Evolutionary conservation across 2,113 vertebrate genomes (phyloP), one percentile per base, ranked within the genome.

Genomic region (Pithys albifrons): DNA sequence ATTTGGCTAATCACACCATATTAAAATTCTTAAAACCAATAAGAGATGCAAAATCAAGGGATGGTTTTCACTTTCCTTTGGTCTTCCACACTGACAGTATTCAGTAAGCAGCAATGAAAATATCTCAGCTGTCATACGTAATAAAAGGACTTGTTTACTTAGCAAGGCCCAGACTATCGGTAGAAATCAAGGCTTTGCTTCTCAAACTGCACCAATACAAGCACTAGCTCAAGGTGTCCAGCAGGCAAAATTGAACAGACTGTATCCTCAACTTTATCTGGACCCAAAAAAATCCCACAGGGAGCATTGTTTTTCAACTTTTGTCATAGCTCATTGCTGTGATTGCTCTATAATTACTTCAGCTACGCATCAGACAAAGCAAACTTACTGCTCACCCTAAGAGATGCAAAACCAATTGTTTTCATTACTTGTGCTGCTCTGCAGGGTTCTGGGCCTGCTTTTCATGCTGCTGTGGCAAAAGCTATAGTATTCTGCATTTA

Each of bases 201-300:
- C 22, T 55, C 54, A 92, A 81, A 35, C 20, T 33, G 64, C 4
- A 19, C 19, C 43, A 51, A 33, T 0, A 28, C 16, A 48, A 91
- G 48, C 48, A 20, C 28, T 7, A 37, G 59, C 28, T 85, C 27
- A 64, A 52, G 75, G 35, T 29, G 14, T 25, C 62, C 22, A 23
- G 19, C 5, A 57, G 12, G 9, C 29, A 62, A 77, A 89, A 41
- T 0, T 28, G 39, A 64, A 54, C 43, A n/a, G 0, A 1, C 8
- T 14, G 23, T 16, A 65, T 37, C 20, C 33, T 33, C 12, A 73
- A 3, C 19, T 37, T 31, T 19, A n/a, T 22, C 45, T 80, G 8
- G 1, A 0, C 5, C 16, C 11, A 51, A 3, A 1, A 1, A 62
- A 6, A 3, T 65, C 31, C 69, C 20, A 12, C 2, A 64, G 39